These are phyloP conservation scores for Carposina sasakii DNA, from an alignment of 1,140 invertebrate species.

Conservation along the genomic window DNA sequence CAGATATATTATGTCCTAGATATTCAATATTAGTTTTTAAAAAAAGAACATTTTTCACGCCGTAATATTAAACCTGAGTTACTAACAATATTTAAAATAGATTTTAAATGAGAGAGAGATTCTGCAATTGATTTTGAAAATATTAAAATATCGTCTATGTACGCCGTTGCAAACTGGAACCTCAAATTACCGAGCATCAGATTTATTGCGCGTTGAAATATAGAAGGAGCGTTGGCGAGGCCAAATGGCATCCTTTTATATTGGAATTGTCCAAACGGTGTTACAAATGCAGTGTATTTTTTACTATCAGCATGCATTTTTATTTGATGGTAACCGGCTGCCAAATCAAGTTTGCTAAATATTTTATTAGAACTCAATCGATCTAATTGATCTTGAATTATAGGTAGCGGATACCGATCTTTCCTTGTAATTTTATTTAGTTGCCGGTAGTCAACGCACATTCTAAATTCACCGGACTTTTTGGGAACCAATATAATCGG, in stretches of 20 bases:
- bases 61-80: too few relatives aligned
- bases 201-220: not conserved
- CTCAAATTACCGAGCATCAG: not conserved
- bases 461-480: too few relatives aligned
- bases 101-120: too few relatives aligned
- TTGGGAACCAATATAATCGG: not conserved
- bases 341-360: not conserved
- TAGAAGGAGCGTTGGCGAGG: not conserved
- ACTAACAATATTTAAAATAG: too few relatives aligned
- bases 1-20: too few relatives aligned
- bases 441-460: not conserved
- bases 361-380: not conserved
- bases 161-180: not conserved
- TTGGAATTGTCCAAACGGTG: too few relatives aligned
- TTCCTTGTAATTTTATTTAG: not conserved
- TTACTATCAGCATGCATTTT: too few relatives aligned
- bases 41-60: too few relatives aligned
- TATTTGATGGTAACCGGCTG: too few relatives aligned
- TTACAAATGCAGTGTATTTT: too few relatives aligned
- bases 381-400: not conserved
- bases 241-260: not conserved
- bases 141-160: not conserved
- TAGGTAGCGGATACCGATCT: not conserved
- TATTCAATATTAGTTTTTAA: too few relatives aligned
- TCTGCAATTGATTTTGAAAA: too few relatives aligned